phyloP scores from a whole-genome alignment of 2,113 vertebrate genomes.

The Conger conger region DNA sequence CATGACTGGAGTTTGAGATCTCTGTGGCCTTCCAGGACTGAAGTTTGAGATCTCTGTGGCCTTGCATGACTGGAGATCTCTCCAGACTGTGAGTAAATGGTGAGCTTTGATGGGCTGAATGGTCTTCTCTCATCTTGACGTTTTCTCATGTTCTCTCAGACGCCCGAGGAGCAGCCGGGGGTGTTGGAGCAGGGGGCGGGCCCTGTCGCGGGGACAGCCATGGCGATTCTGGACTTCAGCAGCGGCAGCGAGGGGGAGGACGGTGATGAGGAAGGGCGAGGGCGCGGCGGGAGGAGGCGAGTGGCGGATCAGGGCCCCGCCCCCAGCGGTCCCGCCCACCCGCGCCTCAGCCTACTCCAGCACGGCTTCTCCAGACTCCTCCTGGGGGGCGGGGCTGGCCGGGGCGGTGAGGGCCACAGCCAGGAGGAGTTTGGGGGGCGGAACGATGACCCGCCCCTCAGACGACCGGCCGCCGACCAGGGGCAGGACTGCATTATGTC shows the following conservation, averaged over 20 bases:
- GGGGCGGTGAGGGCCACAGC: neutral
- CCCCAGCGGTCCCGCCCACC: slow-evolving; percentile 32
- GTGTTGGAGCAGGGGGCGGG: neutral
- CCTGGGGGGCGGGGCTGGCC: slow-evolving; percentile 53
- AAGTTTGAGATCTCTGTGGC: too few species aligned
- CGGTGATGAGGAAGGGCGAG: slow-evolving; percentile 41
- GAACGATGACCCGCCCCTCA: neutral
- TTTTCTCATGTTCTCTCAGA: slow-evolving; percentile 45
- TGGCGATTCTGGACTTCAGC: slow-evolving; percentile 67
- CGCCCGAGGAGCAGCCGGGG: slow-evolving; percentile 23
- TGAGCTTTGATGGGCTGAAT: neutral
- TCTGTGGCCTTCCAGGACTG: too few species aligned
- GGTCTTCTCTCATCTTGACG: slow-evolving; percentile 10
- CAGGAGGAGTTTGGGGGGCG: slow-evolving; percentile 12
- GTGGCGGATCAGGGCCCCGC: neutral
- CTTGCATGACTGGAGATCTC: too few species aligned
- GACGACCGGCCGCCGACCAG: neutral
- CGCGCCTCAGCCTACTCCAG: slow-evolving; percentile 73
- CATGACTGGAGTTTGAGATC: too few species aligned
- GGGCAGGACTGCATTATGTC: slow-evolving; percentile 44
- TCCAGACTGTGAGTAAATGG: slow-evolving; percentile 19
- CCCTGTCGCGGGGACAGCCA: slow-evolving; percentile 18
- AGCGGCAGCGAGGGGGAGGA: slow-evolving; percentile 83
- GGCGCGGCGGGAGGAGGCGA: slow-evolving; percentile 31
- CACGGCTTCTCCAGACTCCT: slow-evolving; percentile 81